Evolutionary conservation across 2,888 invertebrate species (phyloP).

Genomic region (Pyrrhia umbra): DNA sequence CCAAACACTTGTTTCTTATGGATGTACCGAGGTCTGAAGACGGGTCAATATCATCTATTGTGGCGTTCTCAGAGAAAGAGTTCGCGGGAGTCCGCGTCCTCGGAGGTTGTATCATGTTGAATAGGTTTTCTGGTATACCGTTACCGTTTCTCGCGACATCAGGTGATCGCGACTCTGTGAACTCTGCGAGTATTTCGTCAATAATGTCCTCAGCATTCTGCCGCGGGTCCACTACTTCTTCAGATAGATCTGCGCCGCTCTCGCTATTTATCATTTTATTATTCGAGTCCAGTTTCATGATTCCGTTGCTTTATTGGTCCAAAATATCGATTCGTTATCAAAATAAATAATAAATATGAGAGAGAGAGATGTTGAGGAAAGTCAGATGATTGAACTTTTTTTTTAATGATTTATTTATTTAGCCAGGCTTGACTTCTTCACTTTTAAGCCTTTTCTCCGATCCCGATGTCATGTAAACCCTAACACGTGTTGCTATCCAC

Average conservation of each 20-base stretch:
- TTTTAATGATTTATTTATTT: slow-evolving; percentile 10
- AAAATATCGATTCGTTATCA: slow-evolving; percentile 76
- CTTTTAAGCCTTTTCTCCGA: slow-evolving; percentile 8
- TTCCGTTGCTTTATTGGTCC: slow-evolving; percentile 58
- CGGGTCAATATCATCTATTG: slow-evolving; percentile 87
- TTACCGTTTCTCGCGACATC: slow-evolving; percentile 77
- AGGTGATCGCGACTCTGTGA: slow-evolving; percentile 83
- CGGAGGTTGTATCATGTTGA: slow-evolving; percentile 85
- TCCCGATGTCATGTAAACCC: not conserved
- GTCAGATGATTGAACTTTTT: slow-evolving; percentile 83
- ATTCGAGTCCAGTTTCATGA: slow-evolving; percentile 88
- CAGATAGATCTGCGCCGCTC: slow-evolving; percentile 82
- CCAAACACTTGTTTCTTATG: slow-evolving; percentile 87
- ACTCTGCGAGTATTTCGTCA: slow-evolving; percentile 87
- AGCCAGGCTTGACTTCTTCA: not conserved
- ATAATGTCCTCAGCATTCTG: slow-evolving; percentile 88
- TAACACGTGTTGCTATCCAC: slow-evolving; percentile 69
- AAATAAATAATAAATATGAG: slow-evolving; percentile 81
- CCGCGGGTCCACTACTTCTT: slow-evolving; percentile 84
- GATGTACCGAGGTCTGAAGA: slow-evolving; percentile 87
- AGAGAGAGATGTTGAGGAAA: slow-evolving; percentile 62
- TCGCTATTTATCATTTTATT: slow-evolving; percentile 87
- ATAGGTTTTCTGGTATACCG: slow-evolving; percentile 81
- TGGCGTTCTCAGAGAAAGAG: slow-evolving; percentile 84
- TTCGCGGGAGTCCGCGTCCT: slow-evolving; percentile 86